Evolutionary conservation across 1,140 invertebrate genomes (phyloP), one percentile per base, ranked within the genome.

Genomic region (Panonychus citri): DNA sequence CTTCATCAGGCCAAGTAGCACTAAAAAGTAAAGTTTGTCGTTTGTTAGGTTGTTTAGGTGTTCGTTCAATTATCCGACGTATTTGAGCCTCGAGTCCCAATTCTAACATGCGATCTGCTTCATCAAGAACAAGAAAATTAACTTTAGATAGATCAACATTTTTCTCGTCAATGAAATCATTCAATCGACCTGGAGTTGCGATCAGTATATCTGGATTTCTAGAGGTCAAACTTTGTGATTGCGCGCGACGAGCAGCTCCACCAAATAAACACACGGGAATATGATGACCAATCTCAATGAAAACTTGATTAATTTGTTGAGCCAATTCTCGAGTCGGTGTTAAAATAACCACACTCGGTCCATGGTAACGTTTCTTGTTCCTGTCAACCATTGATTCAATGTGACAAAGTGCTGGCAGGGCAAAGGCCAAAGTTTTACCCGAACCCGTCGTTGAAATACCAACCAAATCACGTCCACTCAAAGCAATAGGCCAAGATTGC

Each of bases 301-400:
- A 87, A 71, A 98, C 95, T 71, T 96, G 89, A 72, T 98, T 90
- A 64, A 99, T 99, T 73, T 99, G 95, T 67, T 97, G 91, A 0
- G 95, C 95, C 71, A 99, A 79, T 69, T 99, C 95, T 71, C 94
- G 80, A 43, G 95, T 98, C 2, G 95, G 95, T 1, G 94, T 91
- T 65, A 99, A 74, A 66, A 99, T 71, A n/a, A 76, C 62, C 57
- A 66, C 68, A 64, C 69, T 58, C 7, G 56, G 57, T 19, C 37
- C 39, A 21, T 51, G 8, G 13, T 49, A 30, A n/a, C n/a, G n/a
- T n/a, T n/a, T 56, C 19, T 56, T 69, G 66, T 53, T 61, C 57
- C 53, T 67, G 60, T 37, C 70, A 66, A 65, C 24, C 85, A 89
- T 34, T 19, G 15, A n/a, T 43, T 68, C 67, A 27, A 72, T 71